These are phyloP conservation scores for Drosophila pseudoobscura DNA, from an alignment of 1,140 invertebrate species.

Conservation along the genomic window DNA sequence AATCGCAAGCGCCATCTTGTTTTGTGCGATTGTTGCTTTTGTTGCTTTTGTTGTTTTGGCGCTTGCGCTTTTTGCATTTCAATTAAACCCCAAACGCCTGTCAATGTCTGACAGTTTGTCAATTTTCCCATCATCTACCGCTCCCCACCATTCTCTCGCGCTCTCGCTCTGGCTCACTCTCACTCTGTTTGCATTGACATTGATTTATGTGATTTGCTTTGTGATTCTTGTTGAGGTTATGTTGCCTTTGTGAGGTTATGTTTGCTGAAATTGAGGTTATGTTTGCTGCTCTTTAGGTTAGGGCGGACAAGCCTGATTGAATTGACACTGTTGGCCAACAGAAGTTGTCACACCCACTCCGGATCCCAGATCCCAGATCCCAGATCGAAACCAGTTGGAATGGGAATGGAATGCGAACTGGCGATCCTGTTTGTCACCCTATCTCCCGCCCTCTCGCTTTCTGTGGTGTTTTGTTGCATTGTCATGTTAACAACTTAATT, in stretches of 20 bases:
- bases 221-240: conserved; percentile 33
- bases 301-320: background rate
- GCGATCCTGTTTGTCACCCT: conserved; percentile 24
- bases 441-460: background rate
- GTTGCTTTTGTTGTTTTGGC: conserved; percentile 63
- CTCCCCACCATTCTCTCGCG: background rate
- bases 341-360: conserved; percentile 26
- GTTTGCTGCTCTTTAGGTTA: too few relatives aligned
- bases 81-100: conserved; percentile 76
- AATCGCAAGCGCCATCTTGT: conserved; percentile 79
- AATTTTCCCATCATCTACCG: conserved; percentile 51
- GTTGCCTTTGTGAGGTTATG: conserved; percentile 38
- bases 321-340: conserved; percentile 28
- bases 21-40: conserved; percentile 47
- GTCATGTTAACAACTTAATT: conserved; percentile 82
- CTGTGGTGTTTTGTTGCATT: conserved; percentile 67
- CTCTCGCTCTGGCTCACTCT: conserved; percentile 11
- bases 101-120: conserved; percentile 83
- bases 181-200: conserved; percentile 50
- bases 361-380: too few relatives aligned
- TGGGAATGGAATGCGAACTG: conserved; percentile 23
- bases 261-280: conserved; percentile 1
- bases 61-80: conserved; percentile 82
- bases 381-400: conserved; percentile 6
- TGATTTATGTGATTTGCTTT: conserved; percentile 71